Evolutionary conservation across 2,797 vertebrate genomes (phyloP).

Genomic region (Huso huso): DNA sequence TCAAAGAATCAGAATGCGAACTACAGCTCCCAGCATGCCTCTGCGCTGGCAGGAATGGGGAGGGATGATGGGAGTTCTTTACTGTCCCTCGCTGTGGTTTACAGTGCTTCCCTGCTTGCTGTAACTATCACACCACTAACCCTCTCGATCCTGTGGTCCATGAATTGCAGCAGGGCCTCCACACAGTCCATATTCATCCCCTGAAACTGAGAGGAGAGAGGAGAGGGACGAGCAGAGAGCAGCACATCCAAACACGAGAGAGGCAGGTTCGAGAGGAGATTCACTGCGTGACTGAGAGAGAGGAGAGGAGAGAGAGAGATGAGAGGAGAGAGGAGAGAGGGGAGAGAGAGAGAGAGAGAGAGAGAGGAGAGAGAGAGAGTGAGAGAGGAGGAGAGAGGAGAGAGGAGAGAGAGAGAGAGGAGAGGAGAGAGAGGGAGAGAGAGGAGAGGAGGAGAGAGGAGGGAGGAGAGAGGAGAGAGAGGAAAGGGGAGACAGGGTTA

Average conservation of each 20-base stretch:
- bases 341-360: background rate
- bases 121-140: constrained; percentile 33
- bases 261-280: constrained; percentile 53
- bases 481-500: too few species aligned
- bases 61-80: too few species aligned
- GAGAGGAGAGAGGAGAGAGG: too few species aligned
- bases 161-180: constrained; percentile 56
- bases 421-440: too few species aligned
- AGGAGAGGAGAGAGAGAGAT: too few species aligned
- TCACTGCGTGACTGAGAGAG: constrained; percentile 55
- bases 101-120: constrained; percentile 18
- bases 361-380: background rate
- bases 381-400: too few species aligned
- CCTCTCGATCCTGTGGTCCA: constrained; percentile 61
- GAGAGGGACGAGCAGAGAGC: constrained; percentile 34
- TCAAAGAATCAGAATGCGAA: too few species aligned
- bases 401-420: too few species aligned
- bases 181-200: constrained; percentile 74
- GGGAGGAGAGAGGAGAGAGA: too few species aligned
- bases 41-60: too few species aligned
- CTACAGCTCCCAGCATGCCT: too few species aligned
- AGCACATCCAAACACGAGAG: constrained; percentile 58
- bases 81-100: constrained; percentile 57
- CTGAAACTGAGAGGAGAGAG: constrained; percentile 45
- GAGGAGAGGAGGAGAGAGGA: too few species aligned